These are phyloP conservation scores for Smithornis capensis DNA, from an alignment of 2,113 vertebrate species.

Conservation along the genomic window DNA sequence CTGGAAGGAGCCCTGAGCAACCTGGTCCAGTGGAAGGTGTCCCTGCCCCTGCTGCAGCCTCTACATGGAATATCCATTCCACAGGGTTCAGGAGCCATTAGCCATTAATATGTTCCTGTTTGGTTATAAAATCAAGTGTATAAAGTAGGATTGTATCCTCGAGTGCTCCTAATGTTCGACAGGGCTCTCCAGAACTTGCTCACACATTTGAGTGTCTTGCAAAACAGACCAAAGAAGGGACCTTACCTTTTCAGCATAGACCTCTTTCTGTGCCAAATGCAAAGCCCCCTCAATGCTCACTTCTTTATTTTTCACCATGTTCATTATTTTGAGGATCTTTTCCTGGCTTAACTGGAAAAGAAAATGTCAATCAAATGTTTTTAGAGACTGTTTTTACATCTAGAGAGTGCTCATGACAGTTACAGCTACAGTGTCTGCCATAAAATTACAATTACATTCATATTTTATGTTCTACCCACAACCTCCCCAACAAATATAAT, in stretches of 20 bases:
- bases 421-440: not conserved
- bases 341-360: constrained; percentile 17
- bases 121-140: not conserved
- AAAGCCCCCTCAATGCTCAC: constrained; percentile 77
- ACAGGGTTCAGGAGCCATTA: not conserved
- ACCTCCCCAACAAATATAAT: not conserved
- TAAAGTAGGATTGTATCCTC: not conserved
- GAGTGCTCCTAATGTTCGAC: not conserved
- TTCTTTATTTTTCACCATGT: constrained; percentile 79
- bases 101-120: not conserved
- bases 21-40: not conserved
- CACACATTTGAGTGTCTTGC: not conserved
- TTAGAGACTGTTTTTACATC: not conserved
- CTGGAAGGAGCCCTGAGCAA: not conserved
- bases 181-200: not conserved
- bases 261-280: constrained; percentile 65
- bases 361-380: not conserved
- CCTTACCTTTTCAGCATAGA: not conserved
- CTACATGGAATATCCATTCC: not conserved
- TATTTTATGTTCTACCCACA: not conserved
- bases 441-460: constrained; percentile 14
- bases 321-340: constrained; percentile 67
- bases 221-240: not conserved
- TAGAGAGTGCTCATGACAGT: not conserved
- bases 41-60: not conserved